Percentiles rank a stretch among this genome's conserved stretches.
phyloP scores from a whole-genome alignment of 1,140 invertebrate species.

The Spodoptera litura region DNA sequence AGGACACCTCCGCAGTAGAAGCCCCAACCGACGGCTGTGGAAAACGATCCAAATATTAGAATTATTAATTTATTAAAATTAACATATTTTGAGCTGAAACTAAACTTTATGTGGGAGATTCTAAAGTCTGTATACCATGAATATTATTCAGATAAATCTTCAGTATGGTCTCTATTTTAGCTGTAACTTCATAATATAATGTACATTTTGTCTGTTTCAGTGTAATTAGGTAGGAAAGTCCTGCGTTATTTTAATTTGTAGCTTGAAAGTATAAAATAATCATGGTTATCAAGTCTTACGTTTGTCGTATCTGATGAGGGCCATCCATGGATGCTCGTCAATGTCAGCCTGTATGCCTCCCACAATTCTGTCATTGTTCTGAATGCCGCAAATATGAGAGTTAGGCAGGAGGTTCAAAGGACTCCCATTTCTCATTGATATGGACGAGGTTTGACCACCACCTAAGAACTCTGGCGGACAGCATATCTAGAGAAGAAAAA shows the following conservation, averaged over 20 bases:
- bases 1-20: conserved; percentile 87
- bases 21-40: conserved; percentile 68
- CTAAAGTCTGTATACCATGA: too few species aligned
- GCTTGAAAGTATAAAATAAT: too few species aligned
- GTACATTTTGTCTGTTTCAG: too few species aligned
- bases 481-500: conserved; percentile 63
- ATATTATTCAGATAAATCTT: too few species aligned
- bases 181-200: neutral
- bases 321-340: conserved; percentile 91
- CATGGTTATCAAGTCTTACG: conserved; percentile 58
- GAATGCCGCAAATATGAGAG: conserved; percentile 65
- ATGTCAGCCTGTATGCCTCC: conserved; percentile 71
- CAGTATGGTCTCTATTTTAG: neutral
- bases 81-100: too few species aligned
- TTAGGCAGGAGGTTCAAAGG: conserved; percentile 56
- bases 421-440: conserved; percentile 20
- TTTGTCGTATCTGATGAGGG: conserved; percentile 88
- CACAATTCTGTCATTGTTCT: conserved; percentile 73
- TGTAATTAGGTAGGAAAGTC: too few species aligned
- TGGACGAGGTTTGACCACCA: neutral
- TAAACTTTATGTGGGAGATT: neutral
- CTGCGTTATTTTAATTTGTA: too few species aligned
- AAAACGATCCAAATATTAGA: neutral
- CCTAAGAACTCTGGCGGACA: conserved; percentile 63
- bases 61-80: too few species aligned